These are phyloP conservation scores for Dysidea cf. avara DNA, from an alignment of 37 sponge, comb jelly and placozoan species.

Conservation along the genomic window DNA sequence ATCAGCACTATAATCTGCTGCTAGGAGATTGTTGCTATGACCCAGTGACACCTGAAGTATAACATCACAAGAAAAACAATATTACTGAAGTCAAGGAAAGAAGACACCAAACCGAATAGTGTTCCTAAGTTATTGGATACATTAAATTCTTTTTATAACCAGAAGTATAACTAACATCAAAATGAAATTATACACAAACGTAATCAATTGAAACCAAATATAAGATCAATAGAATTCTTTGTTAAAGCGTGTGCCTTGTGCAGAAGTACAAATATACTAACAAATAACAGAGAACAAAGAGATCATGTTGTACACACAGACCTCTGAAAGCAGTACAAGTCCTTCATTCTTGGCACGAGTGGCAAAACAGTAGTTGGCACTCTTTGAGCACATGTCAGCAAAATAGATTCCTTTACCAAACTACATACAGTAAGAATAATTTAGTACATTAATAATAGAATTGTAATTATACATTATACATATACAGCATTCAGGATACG, in stretches of 20 bases:
- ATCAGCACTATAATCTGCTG: constrained; percentile 84
- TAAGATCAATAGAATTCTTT: no score
- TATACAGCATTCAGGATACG: background rate
- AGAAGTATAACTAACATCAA: no score
- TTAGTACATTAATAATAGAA: no score
- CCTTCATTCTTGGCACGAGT: constrained; percentile 72
- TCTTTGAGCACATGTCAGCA: constrained; percentile 97
- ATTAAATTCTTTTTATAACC: no score
- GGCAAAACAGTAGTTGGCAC: constrained; percentile 98
- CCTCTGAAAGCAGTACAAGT: constrained; percentile 85
- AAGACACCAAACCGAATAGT: background rate
- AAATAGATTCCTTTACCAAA: constrained; percentile 99
- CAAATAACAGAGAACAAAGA: background rate
- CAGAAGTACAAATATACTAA: background rate
- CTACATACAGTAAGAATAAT: no score
- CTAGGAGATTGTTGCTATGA: constrained; percentile 74
- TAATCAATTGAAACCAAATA: no score
- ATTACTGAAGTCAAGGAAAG: background rate
- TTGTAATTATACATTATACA: background rate
- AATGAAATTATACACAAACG: no score
- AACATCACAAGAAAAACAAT: background rate
- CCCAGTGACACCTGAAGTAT: constrained; percentile 69
- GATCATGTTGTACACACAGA: constrained; percentile 24
- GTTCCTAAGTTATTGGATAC: background rate
- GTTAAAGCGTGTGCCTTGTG: background rate